Base-by-base conservation (phyloP, 2,888 invertebrate genomes). In the Mythimna ferrago region DNA sequence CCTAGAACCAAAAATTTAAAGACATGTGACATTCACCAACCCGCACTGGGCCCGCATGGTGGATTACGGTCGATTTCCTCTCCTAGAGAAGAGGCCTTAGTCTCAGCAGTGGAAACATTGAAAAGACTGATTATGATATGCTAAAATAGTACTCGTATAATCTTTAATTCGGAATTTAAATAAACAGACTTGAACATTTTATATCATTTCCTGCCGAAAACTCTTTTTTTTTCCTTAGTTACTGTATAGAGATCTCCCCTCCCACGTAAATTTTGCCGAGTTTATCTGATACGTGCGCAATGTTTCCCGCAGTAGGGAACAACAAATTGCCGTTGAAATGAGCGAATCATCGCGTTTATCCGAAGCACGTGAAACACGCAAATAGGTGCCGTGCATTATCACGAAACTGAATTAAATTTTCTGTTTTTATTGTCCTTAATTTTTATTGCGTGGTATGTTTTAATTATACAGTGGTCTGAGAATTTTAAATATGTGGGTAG, bases 211-310 rank as follows among this genome's bases (percentile, higher is more conserved):
- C 41, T 7, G 54, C n/a, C 32, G 11, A n/a, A 60, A 76, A 57
- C 19, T 19, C 7, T 26, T 26, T 26, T 32, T 63, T 32, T 48
- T 21, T 53, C 48, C 57, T 60, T 70, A 69, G 62, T 76, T 80
- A 77, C 77, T 60, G 76, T 72, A 79, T 71, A 71, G 65, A 82
- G 82, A 84, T 82, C 73, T 82, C 73, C 73, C 73, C 73, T 82
- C 61, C 65, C 72, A 82, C 77, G 62, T 78, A 86, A 81, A 86
- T 86, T 83, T 76, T 70, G 62, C 76, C 48, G 66, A 77, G 84
- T 88, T 86, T 89, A 89, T 88, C 84, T 84, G 87, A 85, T 86
- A 89, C 88, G 88, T 87, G 87, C 82, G 81, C 87, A 81, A 81
- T 83, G 81, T 85, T 84, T 72, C 61, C 32, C 44, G 32, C 35